A percentile compares a stretch with the other conserved stretches of the same genome.
phyloP scores from a whole-genome alignment of 2,888 invertebrate genomes.

The Clanis bilineata region DNA sequence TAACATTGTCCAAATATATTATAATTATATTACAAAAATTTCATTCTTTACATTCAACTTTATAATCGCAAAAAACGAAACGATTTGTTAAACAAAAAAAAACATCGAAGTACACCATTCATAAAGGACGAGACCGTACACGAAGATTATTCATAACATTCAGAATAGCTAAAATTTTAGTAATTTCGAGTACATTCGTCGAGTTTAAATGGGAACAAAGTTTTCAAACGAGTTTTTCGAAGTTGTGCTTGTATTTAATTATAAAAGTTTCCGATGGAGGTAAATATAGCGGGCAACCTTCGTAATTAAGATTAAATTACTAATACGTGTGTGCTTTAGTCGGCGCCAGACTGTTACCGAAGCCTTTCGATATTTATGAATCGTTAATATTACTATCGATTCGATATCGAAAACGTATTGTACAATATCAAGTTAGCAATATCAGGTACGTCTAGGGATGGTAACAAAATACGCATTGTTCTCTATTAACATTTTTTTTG shows the following conservation, averaged over 20 bases:
- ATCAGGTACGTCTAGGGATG: no score
- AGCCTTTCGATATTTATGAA: neutral
- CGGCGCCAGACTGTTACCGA: neutral
- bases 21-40: no score
- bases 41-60: no score
- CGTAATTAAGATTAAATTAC: constrained; percentile 12
- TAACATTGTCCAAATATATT: no score
- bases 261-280: constrained; percentile 10
- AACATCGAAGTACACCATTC: neutral
- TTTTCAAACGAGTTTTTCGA: constrained; percentile 10
- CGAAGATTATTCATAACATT: neutral
- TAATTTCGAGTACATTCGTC: constrained; percentile 6
- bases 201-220: constrained; percentile 5
- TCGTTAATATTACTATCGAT: neutral
- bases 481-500: no score
- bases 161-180: constrained; percentile 6
- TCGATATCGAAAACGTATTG: neutral
- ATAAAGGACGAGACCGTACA: neutral
- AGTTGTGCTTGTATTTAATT: constrained; percentile 14
- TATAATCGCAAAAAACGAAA: neutral
- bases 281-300: constrained; percentile 5
- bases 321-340: neutral
- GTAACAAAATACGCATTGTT: no score
- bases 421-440: no score
- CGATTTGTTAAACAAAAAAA: neutral